Percentiles rank a stretch among this genome's conserved stretches.
Evolutionary conservation across 1,140 invertebrate species (phyloP).

Genomic region (Drosophila tristis): DNA sequence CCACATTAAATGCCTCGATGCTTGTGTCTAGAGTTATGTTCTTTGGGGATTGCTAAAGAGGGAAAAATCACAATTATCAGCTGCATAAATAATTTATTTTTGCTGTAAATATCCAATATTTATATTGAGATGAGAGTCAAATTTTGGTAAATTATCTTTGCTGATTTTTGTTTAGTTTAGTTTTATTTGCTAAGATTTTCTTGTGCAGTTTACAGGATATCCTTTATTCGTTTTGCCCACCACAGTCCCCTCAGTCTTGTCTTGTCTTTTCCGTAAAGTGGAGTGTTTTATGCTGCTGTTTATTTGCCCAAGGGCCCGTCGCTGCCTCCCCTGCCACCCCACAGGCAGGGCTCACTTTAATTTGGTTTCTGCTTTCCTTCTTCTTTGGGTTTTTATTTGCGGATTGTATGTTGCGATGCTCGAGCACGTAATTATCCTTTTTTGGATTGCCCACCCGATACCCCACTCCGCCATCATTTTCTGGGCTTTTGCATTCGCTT

Average conservation of each 20-base stretch:
- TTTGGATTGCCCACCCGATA: constrained; percentile 25
- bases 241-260: background rate
- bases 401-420: constrained; percentile 36
- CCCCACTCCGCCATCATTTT: constrained; percentile 10
- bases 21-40: no score
- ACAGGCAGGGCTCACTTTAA: constrained; percentile 56
- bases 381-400: constrained; percentile 7
- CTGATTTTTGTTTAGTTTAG: no score
- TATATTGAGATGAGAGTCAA: no score
- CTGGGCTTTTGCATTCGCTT: constrained; percentile 34
- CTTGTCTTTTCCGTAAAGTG: constrained; percentile 22
- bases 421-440: constrained; percentile 80
- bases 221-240: no score
- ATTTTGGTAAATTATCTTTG: no score
- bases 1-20: no score
- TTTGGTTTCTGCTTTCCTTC: constrained; percentile 40
- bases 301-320: constrained; percentile 57
- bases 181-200: no score
- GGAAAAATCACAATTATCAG: no score
- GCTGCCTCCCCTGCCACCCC: background rate
- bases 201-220: no score
- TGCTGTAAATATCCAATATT: no score
- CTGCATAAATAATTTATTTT: no score
- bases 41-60: no score
- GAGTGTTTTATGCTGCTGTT: constrained; percentile 57